Evolutionary conservation across 2,888 invertebrate species (phyloP), one percentile per base, ranked within the genome.

Genomic region (Phengaris alcon): DNA sequence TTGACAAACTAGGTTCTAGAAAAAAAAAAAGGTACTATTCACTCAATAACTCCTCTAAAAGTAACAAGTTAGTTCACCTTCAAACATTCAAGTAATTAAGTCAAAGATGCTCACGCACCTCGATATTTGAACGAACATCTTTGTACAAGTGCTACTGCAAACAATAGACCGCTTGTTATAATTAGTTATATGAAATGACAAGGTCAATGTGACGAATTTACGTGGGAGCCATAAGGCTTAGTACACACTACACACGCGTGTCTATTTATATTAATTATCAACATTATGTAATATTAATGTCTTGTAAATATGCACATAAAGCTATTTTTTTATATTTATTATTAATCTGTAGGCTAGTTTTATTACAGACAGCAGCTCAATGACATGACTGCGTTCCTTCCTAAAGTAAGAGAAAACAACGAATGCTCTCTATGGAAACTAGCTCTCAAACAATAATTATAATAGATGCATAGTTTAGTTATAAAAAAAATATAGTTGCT

Each of bases 121-220:
- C 12, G 12, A 64, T 44, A 13, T 64, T 68, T 68, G 44, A 68
- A 68, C 74, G 46, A n/a, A 51, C 22, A 57, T 44, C 57, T 70
- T 72, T 22, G 3, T 35, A 72, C 69, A 57, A 75, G 70, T 68
- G 75, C 74, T 54, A 68, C 73, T 59, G 70, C 22, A 12, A 75
- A n/a, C 54, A 70, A 69, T 68, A 13, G 46, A 55, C 51, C n/a
- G 35, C 48, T 70, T 57, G 70, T 70, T 75, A 75, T 35, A 70
- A 70, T 75, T 57, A 75, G 70, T 68, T 48, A 59, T 69, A 55
- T 57, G 69, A 69, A 70, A 55, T 46, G 55, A 70, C 79, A 85
- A 86, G 86, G 86, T 84, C 85, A 83, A 81, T 83, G 82, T 77
- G 79, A 82, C 80, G 82, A 82, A 82, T 83, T 77, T 44, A 80